Evolutionary conservation across 2,797 vertebrate species (phyloP).

Genomic region (Ctenosaura bakeri): DNA sequence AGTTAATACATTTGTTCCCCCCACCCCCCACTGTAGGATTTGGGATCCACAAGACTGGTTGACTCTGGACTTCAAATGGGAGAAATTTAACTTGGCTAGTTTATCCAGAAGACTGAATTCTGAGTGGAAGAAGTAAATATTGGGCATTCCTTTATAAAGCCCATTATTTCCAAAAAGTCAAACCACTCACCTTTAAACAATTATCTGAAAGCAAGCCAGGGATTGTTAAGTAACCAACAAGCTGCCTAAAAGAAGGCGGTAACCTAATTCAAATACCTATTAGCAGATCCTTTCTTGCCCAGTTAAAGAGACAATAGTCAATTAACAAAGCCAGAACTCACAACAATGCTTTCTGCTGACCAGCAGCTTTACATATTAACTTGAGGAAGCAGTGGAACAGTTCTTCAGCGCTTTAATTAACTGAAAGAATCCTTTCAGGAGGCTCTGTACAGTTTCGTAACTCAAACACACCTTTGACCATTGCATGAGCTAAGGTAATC

Average conservation of each 20-base stretch:
- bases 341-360: background rate
- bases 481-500: background rate
- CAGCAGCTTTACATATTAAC: background rate
- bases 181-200: background rate
- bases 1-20: too few species aligned
- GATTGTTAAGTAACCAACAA: background rate
- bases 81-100: background rate
- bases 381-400: background rate
- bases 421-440: background rate
- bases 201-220: background rate
- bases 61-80: background rate
- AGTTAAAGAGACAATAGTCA: slow-evolving; percentile 14
- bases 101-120: background rate
- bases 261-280: background rate
- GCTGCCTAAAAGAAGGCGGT: background rate
- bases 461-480: slow-evolving; percentile 18
- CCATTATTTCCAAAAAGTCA: background rate
- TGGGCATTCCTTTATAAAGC: background rate
- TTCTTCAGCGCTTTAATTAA: slow-evolving; percentile 1
- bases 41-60: background rate
- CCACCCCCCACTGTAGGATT: background rate
- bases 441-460: background rate
- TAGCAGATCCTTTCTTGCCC: background rate
- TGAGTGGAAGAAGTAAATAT: background rate
- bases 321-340: slow-evolving; percentile 12